These are phyloP conservation scores for Phaethornis superciliosus DNA, from an alignment of 2,113 vertebrate genomes.

Conservation along the genomic window DNA sequence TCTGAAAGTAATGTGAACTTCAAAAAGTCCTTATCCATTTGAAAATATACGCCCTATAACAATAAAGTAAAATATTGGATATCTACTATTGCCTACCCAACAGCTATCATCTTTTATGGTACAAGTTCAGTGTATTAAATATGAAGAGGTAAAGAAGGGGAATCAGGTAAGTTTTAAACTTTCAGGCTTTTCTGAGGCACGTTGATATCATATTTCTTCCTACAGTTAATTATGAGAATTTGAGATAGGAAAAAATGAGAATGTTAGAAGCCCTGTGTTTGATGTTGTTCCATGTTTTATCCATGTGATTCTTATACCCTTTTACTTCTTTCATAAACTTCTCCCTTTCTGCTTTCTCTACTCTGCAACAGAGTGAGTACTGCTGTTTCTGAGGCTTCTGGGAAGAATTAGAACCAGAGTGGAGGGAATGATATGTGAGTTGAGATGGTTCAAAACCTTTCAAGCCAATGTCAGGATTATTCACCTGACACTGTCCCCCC, in stretches of 20 bases:
- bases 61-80: neutral
- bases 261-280: neutral
- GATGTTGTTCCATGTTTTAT: neutral
- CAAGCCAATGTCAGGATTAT: neutral
- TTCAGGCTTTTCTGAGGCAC: neutral
- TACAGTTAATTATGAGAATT: neutral
- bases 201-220: neutral
- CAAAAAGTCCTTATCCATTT: neutral
- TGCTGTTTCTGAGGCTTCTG: neutral
- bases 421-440: neutral
- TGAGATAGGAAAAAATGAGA: neutral
- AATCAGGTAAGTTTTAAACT: neutral
- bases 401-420: neutral
- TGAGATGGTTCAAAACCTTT: neutral
- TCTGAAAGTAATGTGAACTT: neutral
- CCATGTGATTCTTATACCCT: neutral
- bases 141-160: neutral
- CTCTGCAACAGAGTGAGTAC: neutral
- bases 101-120: neutral
- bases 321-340: neutral
- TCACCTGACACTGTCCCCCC: neutral
- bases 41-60: neutral
- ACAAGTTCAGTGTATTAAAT: neutral
- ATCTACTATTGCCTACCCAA: neutral
- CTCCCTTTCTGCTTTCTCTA: neutral